Conservation (phyloP, 2,888 invertebrate genomes). For the Alviniconcha strummeri region DNA sequence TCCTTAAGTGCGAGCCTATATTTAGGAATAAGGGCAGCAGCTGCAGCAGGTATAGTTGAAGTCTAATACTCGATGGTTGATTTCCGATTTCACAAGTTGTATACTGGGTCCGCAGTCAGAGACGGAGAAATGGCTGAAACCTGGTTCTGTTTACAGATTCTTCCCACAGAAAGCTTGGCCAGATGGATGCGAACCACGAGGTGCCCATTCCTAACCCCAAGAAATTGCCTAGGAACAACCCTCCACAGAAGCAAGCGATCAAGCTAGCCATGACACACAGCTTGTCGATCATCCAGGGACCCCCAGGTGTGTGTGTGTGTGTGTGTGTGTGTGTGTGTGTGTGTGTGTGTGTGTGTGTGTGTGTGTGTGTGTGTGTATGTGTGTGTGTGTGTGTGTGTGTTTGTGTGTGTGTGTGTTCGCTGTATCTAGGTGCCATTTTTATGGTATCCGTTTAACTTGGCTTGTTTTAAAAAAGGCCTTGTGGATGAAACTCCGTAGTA, state of each 20-base stretch:
- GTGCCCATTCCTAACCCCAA: neutral
- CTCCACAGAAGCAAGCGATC: slow-evolving; percentile 48
- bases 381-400: neutral
- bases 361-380: neutral
- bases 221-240: slow-evolving; percentile 44
- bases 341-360: neutral
- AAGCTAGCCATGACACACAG: slow-evolving; percentile 44
- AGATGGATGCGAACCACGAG: neutral
- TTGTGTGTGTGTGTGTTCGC: neutral
- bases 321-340: neutral
- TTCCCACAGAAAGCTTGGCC: neutral
- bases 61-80: too few relatives aligned
- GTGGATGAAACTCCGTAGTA: too few relatives aligned
- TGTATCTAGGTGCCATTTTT: too few relatives aligned
- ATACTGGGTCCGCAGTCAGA: too few relatives aligned
- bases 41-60: too few relatives aligned
- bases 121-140: too few relatives aligned
- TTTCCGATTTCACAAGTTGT: too few relatives aligned
- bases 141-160: neutral
- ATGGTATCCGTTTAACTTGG: too few relatives aligned
- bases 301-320: slow-evolving; percentile 47
- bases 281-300: slow-evolving; percentile 53
- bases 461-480: too few relatives aligned
- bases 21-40: too few relatives aligned
- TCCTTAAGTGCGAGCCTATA: too few relatives aligned